A percentile compares a stretch with the other conserved stretches of the same genome.
phyloP scores from a whole-genome alignment of 2,888 invertebrate genomes.

The Hirtodrosophila cameraria region DNA sequence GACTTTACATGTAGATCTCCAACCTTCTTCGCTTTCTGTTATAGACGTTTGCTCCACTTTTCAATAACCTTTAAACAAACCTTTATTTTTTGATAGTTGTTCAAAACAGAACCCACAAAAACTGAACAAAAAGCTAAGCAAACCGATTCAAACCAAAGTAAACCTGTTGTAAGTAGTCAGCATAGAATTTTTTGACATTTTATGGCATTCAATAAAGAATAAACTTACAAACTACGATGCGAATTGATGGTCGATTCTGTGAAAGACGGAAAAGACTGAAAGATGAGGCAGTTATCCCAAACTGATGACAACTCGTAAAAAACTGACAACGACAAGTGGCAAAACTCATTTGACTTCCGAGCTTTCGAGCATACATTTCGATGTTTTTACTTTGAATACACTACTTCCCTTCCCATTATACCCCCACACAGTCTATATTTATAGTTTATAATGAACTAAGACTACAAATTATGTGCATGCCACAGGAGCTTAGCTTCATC shows the following conservation, averaged over 20 bases:
- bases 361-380: conserved; percentile 53
- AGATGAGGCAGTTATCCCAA: conserved; percentile 14
- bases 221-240: conserved; percentile 47
- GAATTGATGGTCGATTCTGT: conserved; percentile 42
- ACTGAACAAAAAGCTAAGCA: conserved; percentile 24
- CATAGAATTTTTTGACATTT: conserved; percentile 29
- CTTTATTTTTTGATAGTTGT: too few species aligned
- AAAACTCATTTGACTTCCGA: conserved; percentile 67
- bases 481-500: conserved; percentile 50
- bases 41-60: too few species aligned
- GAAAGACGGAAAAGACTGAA: conserved; percentile 2
- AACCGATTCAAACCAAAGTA: conserved; percentile 38
- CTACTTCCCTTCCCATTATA: background rate
- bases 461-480: conserved; percentile 74
- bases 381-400: conserved; percentile 18
- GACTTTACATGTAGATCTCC: too few species aligned
- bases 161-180: conserved; percentile 44
- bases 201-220: conserved; percentile 30
- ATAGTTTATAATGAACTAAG: conserved; percentile 31
- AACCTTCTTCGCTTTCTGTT: too few species aligned
- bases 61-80: too few species aligned
- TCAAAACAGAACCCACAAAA: conserved; percentile 4
- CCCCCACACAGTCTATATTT: conserved; percentile 5
- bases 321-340: conserved; percentile 54
- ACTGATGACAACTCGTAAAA: conserved; percentile 52